Evolutionary conservation across 2,888 invertebrate genomes (phyloP).

Genomic region (Podotricha telesiphe): DNA sequence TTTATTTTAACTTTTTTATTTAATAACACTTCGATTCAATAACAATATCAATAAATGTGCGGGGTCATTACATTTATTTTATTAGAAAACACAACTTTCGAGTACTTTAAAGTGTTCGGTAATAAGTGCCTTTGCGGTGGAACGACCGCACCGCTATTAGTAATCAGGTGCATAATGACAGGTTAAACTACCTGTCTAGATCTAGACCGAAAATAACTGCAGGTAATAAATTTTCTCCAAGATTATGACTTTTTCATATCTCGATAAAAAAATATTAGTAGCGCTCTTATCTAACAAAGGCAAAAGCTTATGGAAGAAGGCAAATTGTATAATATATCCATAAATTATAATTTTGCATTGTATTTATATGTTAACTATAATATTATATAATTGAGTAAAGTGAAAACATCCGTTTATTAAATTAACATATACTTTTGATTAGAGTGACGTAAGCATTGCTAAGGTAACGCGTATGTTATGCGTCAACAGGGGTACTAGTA

Average conservation of each 20-base stretch:
- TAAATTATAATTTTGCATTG: no score
- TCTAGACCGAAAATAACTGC: constrained; percentile 5
- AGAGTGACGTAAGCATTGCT: no score
- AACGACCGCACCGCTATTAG: constrained; percentile 19
- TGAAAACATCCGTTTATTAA: no score
- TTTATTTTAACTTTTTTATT: background rate
- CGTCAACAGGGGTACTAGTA: no score
- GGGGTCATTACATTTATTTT: constrained; percentile 48
- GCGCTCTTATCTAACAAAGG: no score
- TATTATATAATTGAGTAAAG: no score
- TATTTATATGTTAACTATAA: no score
- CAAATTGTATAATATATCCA: no score
- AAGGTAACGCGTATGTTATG: no score
- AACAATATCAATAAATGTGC: constrained; percentile 16
- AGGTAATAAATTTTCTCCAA: constrained; percentile 8
- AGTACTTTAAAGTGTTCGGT: constrained; percentile 14
- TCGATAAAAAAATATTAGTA: background rate
- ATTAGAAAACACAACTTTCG: constrained; percentile 52
- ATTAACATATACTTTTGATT: no score
- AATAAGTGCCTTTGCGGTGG: constrained; percentile 29
- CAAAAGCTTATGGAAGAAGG: no score
- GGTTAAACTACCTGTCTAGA: background rate
- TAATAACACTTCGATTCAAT: constrained; percentile 14
- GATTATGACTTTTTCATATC: background rate
- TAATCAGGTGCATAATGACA: constrained; percentile 13